These are phyloP conservation scores for Eurois occulta DNA, from an alignment of 2,888 invertebrate species.

Conservation along the genomic window DNA sequence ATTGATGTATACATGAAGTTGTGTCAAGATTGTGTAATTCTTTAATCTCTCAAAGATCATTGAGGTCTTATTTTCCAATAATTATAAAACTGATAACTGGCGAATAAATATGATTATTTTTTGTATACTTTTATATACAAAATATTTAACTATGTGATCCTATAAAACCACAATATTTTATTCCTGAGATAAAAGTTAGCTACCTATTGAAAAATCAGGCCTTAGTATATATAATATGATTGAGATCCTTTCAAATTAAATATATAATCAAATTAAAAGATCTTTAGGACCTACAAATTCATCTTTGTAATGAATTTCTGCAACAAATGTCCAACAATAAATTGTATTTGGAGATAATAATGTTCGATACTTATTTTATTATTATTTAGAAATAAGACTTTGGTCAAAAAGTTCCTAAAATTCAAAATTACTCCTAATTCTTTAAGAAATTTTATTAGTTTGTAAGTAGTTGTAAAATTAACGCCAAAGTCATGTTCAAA, in stretches of 20 bases:
- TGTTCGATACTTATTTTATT: background rate
- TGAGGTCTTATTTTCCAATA: background rate
- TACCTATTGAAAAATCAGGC: background rate
- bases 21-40: background rate
- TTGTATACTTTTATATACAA: too few species aligned
- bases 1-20: background rate
- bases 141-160: too few species aligned
- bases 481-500: constrained; percentile 75
- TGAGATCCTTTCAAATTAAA: background rate
- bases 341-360: constrained; percentile 8
- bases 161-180: background rate
- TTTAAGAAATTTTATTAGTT: constrained; percentile 51
- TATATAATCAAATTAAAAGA: background rate
- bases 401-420: constrained; percentile 75
- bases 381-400: constrained; percentile 59
- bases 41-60: background rate
- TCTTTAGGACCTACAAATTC: background rate
- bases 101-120: background rate
- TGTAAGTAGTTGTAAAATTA: constrained; percentile 67
- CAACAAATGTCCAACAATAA: background rate
- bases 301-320: background rate
- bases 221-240: background rate
- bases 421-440: constrained; percentile 68
- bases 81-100: background rate
- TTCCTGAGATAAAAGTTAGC: background rate